Base-by-base conservation (phyloP, 1,140 invertebrate species). In the Zeugodacus cucurbitae region DNA sequence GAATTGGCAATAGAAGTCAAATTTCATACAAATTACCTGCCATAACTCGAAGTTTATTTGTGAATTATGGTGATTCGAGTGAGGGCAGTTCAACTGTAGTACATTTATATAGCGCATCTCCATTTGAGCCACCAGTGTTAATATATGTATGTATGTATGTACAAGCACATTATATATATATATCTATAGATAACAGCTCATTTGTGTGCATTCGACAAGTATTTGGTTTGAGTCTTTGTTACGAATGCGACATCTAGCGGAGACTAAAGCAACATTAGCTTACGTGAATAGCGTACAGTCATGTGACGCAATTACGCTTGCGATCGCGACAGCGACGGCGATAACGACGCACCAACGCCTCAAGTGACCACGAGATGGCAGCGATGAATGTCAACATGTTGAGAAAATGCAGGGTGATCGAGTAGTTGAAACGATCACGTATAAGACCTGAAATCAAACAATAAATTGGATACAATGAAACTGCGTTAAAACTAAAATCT, bases 381-480 rank as follows among this genome's bases (percentile, higher is more conserved):
- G 95, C 95, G 1, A 95, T 87, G 90, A 95, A 96, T 1, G 95
- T 95, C 88, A 96, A 94, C 22, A 96, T 94, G 87, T 96, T 96
- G 0, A 96, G 91, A 89, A 94, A 95, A 89, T 96, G 95, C 85
- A 96, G 89, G 8, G 95, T 94, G 14, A 95, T 93, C 10, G 94
- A 91, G 74, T 95, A 96, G 89, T 95, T 93, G 26, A 94, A 93
- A 0, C 93, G 93, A 90, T 96, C 95, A 88, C 95, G 94, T 7
- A 96, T 94, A 93, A 94, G 94, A 87, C 95, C 95, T 95, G 89
- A 7, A 93, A 48, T 6, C 10, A 70, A 20, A 34, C 2, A 34
- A 20, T 14, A 17, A 0, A 34, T 34, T 7, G 2, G 10, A 48
- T 11, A 48, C 44, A 14, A 11, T 7, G n/a, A 34, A 32, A 10